Percentiles rank a stretch among this genome's conserved stretches.
Conservation (phyloP, 2,888 invertebrate genomes). For the Troilus luridus region DNA sequence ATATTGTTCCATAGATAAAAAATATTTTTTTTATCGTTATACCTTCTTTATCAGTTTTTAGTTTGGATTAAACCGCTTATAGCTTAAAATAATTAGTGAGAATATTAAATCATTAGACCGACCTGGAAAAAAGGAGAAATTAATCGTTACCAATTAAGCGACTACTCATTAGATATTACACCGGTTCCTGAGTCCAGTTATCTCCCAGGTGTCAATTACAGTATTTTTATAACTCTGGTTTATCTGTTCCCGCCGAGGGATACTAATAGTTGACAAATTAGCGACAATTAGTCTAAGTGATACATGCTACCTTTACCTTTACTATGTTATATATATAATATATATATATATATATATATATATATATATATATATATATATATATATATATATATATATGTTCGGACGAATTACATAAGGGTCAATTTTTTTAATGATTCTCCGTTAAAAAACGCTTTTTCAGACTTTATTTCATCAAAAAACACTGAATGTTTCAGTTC, state of each 20-base stretch:
- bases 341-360: conserved; percentile 37
- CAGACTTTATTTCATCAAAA: too few species aligned
- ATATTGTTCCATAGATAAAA: too few species aligned
- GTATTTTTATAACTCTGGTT: not conserved
- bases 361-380: conserved; percentile 50
- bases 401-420: too few species aligned
- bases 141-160: not conserved
- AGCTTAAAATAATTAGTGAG: not conserved
- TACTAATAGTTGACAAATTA: not conserved
- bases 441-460: too few species aligned
- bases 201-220: not conserved
- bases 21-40: too few species aligned
- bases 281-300: not conserved
- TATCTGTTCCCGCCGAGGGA: not conserved
- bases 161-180: not conserved
- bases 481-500: too few species aligned
- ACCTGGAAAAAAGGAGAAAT: not conserved
- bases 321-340: not conserved
- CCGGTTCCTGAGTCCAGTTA: not conserved
- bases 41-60: too few species aligned
- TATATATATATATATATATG: not conserved
- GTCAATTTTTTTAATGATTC: too few species aligned
- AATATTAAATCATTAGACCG: not conserved
- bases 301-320: not conserved
- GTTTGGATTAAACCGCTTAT: too few species aligned